Conservation (phyloP, 1,140 invertebrate genomes). For the Probaryconus sp. region DNA sequence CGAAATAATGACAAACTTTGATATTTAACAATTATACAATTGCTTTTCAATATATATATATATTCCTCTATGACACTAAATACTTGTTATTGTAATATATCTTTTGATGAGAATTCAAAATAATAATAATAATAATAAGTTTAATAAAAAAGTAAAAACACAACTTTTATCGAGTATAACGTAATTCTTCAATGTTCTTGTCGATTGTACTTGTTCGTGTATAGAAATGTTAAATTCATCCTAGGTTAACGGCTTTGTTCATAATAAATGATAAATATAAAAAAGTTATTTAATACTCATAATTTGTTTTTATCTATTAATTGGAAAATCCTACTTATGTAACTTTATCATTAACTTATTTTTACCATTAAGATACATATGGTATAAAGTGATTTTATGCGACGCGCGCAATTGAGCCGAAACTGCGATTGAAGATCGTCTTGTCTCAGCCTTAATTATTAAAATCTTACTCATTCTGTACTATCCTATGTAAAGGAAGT, state of each 20-base stretch:
- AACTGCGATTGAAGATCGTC: constrained; percentile 32
- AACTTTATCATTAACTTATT: constrained; percentile 57
- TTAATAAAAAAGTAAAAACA: no score
- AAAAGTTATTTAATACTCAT: constrained; percentile 73
- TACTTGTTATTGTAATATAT: no score
- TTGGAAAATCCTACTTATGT: constrained; percentile 73
- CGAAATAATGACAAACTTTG: no score
- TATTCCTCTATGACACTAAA: no score
- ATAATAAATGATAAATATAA: constrained; percentile 57
- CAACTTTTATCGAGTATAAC: no score
- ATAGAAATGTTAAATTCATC: no score
- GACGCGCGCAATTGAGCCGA: constrained; percentile 54
- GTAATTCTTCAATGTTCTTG: no score
- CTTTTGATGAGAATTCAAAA: no score
- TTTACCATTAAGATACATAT: constrained; percentile 65
- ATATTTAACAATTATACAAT: no score
- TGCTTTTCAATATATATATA: no score
- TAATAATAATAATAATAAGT: no score
- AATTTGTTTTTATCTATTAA: constrained; percentile 67
- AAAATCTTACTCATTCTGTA: constrained; percentile 6
- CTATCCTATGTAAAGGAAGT: constrained; percentile 13
- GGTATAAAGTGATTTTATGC: constrained; percentile 67
- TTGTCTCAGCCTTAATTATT: constrained; percentile 38
- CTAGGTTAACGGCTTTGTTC: constrained; percentile 6
- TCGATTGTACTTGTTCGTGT: no score